These are phyloP conservation scores for Leptinotarsa undecemlineata DNA, from an alignment of 1,140 invertebrate genomes.

Conservation along the genomic window DNA sequence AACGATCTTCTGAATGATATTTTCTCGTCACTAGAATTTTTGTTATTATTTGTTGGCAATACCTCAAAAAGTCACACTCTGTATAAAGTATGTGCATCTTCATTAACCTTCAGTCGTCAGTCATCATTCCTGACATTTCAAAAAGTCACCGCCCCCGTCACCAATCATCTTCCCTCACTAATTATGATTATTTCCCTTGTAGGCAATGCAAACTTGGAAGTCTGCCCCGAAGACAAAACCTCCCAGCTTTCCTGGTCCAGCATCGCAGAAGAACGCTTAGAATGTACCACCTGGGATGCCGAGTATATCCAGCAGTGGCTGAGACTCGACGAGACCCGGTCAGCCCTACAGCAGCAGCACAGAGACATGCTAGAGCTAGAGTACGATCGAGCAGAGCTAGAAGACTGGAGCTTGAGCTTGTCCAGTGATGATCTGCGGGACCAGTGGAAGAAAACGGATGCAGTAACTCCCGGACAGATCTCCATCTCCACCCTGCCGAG, in stretches of 20 bases:
- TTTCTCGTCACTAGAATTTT: too few species aligned
- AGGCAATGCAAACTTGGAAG: constrained; percentile 45
- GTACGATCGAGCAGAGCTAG: constrained; percentile 74
- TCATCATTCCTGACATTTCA: too few species aligned
- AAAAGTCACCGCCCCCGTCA: too few species aligned
- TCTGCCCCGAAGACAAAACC: constrained; percentile 42
- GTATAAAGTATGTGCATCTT: too few species aligned
- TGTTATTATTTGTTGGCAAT: too few species aligned
- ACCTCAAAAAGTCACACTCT: too few species aligned
- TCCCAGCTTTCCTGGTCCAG: constrained; percentile 63
- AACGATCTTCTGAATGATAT: too few species aligned
- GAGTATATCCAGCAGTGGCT: constrained; percentile 78
- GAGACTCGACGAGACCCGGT: constrained; percentile 69
- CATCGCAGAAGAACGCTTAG: constrained; percentile 58
- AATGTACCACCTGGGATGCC: constrained; percentile 69
- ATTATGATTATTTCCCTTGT: constrained; percentile 23
- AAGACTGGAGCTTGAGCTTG: constrained; percentile 77
- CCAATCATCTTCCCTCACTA: neutral
- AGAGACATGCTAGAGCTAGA: constrained; percentile 70
- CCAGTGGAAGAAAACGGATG: constrained; percentile 48
- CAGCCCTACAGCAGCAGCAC: constrained; percentile 67
- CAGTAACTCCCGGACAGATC: constrained; percentile 57
- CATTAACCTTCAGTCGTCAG: too few species aligned
- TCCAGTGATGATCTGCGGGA: constrained; percentile 69
- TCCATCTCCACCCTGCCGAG: constrained; percentile 68